Percentiles rank a stretch among this genome's conserved stretches.
phyloP scores from a whole-genome alignment of 1,140 invertebrate species.

The Acyrthosiphon pisum region DNA sequence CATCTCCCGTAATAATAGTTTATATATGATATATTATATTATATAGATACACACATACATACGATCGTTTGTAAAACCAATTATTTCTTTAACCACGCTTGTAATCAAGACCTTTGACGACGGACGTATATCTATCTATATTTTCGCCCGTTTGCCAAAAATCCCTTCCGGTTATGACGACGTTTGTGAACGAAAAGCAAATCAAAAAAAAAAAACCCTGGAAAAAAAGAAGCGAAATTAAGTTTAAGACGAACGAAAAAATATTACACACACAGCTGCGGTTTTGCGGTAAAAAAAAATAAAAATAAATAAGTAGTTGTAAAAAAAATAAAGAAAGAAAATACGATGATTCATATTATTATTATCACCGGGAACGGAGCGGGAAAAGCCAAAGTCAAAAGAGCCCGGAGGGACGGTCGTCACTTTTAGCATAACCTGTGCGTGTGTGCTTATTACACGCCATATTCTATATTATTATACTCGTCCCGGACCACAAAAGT shows the following conservation, averaged over 20 bases:
- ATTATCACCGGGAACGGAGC: background rate
- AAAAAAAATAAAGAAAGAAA: background rate
- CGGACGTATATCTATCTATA: background rate
- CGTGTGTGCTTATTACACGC: background rate
- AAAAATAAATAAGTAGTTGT: background rate
- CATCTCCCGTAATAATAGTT: background rate
- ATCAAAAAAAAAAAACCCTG: background rate
- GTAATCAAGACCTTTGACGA: background rate
- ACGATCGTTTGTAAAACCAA: background rate
- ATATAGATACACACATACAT: background rate
- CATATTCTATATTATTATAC: background rate
- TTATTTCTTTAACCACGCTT: background rate
- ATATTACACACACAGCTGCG: background rate
- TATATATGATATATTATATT: too few relatives aligned
- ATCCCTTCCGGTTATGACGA: background rate
- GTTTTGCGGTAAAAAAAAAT: background rate
- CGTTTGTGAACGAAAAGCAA: background rate
- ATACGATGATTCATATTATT: background rate
- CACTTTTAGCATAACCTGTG: background rate
- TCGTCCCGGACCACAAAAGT: conserved; percentile 8
- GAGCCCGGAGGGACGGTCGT: background rate
- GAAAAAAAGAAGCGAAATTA: background rate
- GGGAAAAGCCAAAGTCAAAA: background rate
- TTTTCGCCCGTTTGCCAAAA: background rate
- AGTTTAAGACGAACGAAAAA: background rate